Conservation (phyloP, 2,888 invertebrate species). For the Leptarthrus brevirostris region DNA sequence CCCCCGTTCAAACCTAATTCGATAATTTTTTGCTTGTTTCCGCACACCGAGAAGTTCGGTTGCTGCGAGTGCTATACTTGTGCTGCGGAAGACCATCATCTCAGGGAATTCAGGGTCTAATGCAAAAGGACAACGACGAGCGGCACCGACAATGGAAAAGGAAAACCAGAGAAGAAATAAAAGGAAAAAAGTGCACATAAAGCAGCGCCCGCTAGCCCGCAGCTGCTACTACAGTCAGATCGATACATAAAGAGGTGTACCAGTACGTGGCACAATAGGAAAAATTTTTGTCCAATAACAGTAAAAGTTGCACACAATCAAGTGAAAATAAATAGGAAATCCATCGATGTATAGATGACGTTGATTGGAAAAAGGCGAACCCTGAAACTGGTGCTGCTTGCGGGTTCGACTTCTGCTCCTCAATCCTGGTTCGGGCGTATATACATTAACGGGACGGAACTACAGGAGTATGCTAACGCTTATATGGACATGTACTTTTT, state of each 20-base stretch:
- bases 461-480: neutral
- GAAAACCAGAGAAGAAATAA: too few relatives aligned
- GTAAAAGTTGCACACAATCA: constrained; percentile 49
- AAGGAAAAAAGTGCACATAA: neutral
- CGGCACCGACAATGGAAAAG: too few relatives aligned
- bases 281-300: constrained; percentile 43
- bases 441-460: too few relatives aligned
- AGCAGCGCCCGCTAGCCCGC: neutral
- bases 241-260: constrained; percentile 34
- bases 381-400: constrained; percentile 10
- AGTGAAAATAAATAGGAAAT: constrained; percentile 52
- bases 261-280: constrained; percentile 43
- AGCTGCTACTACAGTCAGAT: neutral
- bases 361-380: constrained; percentile 54
- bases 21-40: constrained; percentile 15
- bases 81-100: constrained; percentile 1
- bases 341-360: constrained; percentile 55
- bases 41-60: neutral
- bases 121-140: too few relatives aligned
- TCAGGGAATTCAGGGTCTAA: too few relatives aligned
- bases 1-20: constrained; percentile 4
- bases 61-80: neutral
- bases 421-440: too few relatives aligned
- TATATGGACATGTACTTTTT: constrained; percentile 40
- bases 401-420: too few relatives aligned